These are phyloP conservation scores for Onychomys torridus DNA, from an alignment of 2,797 vertebrate species.

Conservation along the genomic window DNA sequence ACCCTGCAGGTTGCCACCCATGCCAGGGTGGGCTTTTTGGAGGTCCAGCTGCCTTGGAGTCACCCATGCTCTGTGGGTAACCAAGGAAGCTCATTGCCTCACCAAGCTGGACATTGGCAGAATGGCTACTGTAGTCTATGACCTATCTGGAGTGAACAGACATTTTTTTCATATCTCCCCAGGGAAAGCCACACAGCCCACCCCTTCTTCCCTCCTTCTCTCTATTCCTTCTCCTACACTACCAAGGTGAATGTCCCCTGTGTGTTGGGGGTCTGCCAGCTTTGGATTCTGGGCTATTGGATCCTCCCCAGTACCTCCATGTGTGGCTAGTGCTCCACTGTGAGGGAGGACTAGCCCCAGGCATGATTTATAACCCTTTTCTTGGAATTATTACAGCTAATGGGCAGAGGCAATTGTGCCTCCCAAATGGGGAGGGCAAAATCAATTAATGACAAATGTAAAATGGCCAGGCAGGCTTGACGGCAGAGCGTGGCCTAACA, in stretches of 20 bases:
- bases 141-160: neutral
- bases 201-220: too few relatives aligned
- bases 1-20: neutral
- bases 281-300: neutral
- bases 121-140: neutral
- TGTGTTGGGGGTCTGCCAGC: neutral
- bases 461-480: constrained; percentile 52
- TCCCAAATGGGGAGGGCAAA: constrained; percentile 66
- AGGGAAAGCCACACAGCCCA: neutral
- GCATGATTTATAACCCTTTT: constrained; percentile 76
- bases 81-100: neutral
- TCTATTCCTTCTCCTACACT: neutral
- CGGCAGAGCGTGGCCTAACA: constrained; percentile 68
- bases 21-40: neutral
- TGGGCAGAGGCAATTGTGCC: constrained; percentile 66
- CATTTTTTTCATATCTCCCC: neutral
- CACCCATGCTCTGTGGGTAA: neutral
- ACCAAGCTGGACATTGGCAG: neutral
- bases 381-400: constrained; percentile 71
- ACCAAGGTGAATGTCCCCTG: fast-evolving
- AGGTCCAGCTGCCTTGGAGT: neutral
- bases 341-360: neutral
- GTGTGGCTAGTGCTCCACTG: fast-evolving
- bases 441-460: constrained; percentile 81
- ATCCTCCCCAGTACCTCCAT: neutral